Evolutionary conservation across 2,888 invertebrate genomes (phyloP).

Genomic region (Parnassius apollo): DNA sequence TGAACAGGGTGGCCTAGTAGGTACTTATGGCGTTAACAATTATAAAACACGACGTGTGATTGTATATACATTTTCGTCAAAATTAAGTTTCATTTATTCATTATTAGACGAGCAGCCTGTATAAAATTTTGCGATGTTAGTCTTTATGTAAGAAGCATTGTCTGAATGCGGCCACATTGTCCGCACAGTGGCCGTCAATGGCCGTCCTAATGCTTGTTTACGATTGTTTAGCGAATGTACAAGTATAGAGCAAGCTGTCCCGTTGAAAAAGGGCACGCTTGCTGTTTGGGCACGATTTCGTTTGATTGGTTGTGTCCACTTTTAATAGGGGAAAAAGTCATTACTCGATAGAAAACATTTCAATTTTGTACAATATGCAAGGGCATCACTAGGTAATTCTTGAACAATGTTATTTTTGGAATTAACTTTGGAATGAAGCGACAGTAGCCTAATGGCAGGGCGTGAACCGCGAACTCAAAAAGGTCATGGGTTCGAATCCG

Average conservation of each 20-base stretch:
- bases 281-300: slow-evolving; percentile 4
- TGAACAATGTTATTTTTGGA: too few relatives aligned
- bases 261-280: slow-evolving; percentile 4
- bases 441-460: too few relatives aligned
- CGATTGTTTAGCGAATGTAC: slow-evolving; percentile 58
- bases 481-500: too few relatives aligned
- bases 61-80: neutral
- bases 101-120: slow-evolving; percentile 29
- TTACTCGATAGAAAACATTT: neutral
- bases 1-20: too few relatives aligned
- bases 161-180: slow-evolving; percentile 49
- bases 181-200: slow-evolving; percentile 63
- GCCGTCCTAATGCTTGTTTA: slow-evolving; percentile 56
- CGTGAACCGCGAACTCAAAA: too few relatives aligned
- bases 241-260: slow-evolving; percentile 40
- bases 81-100: neutral
- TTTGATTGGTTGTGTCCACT: slow-evolving; percentile 13
- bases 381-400: too few relatives aligned
- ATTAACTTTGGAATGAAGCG: too few relatives aligned
- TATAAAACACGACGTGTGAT: too few relatives aligned
- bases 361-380: neutral
- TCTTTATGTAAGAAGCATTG: slow-evolving; percentile 40
- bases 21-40: too few relatives aligned
- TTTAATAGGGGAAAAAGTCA: neutral
- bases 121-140: slow-evolving; percentile 28